Conservation (phyloP, 2,113 vertebrate species). For the Dasypus novemcinctus region DNA sequence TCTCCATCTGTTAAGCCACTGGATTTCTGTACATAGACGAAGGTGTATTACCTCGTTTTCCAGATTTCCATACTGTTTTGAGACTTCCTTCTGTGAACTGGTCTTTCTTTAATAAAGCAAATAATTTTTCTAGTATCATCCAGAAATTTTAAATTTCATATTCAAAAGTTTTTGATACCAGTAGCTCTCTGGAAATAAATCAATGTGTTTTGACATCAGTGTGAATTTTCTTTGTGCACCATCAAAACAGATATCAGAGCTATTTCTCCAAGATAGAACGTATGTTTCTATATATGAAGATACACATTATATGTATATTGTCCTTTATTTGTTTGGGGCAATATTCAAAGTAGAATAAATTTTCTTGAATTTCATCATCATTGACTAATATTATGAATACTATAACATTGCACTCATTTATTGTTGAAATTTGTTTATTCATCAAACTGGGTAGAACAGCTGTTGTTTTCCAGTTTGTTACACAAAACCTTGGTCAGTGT, state of each 20-base stretch:
- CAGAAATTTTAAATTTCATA: not conserved
- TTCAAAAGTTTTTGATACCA: not conserved
- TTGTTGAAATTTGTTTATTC: conserved; percentile 35
- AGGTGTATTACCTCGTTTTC: not conserved
- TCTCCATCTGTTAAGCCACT: not conserved
- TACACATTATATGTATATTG: not conserved
- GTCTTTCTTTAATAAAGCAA: conserved; percentile 14
- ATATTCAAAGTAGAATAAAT: not conserved
- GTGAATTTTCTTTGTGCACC: not conserved
- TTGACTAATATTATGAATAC: not conserved
- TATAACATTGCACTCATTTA: not conserved
- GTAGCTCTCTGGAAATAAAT: not conserved
- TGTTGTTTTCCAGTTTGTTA: conserved; percentile 26
- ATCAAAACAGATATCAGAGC: not conserved
- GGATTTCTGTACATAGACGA: not conserved
- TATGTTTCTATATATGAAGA: conserved; percentile 15
- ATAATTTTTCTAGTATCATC: not conserved
- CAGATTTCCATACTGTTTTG: not conserved
- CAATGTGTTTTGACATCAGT: not conserved
- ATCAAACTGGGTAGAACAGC: not conserved
- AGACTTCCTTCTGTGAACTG: not conserved
- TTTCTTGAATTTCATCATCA: not conserved
- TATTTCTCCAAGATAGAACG: not conserved
- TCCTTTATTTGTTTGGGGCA: not conserved
- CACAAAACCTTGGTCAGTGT: not conserved